A percentile compares a stretch with the other conserved stretches of the same genome.
Evolutionary conservation across 1,140 invertebrate species (phyloP).

Genomic region (Brachionus asplanchnoidis): DNA sequence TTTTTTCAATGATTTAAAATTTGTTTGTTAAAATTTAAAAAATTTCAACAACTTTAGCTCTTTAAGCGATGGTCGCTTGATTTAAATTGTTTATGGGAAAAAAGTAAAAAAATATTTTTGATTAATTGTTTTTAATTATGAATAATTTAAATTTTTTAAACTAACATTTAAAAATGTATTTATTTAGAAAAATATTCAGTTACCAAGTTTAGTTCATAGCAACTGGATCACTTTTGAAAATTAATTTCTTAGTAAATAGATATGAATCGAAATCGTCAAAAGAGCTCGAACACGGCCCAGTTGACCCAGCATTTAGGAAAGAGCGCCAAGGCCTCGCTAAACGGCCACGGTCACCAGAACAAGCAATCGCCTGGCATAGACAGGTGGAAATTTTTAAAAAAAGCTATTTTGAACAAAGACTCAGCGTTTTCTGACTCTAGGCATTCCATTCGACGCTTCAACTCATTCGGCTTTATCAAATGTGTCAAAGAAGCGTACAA

Average conservation of each 20-base stretch:
- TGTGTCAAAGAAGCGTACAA: conserved; percentile 36
- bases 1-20: neutral
- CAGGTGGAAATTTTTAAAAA: conserved; percentile 29
- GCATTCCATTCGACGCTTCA: conserved; percentile 28
- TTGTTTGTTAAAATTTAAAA: neutral
- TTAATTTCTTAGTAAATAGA: neutral
- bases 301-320: neutral
- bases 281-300: neutral
- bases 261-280: conserved; percentile 3
- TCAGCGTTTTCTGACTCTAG: neutral
- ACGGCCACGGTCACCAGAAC: neutral
- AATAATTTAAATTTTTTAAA: neutral
- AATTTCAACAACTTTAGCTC: neutral
- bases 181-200: neutral
- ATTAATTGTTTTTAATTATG: neutral
- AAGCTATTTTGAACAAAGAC: conserved; percentile 14
- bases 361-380: neutral
- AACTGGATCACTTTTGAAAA: neutral
- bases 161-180: neutral
- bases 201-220: neutral
- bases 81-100: neutral
- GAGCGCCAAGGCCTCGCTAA: neutral
- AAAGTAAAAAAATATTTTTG: conserved; percentile 2
- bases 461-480: conserved; percentile 34
- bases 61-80: neutral